phyloP scores from a whole-genome alignment of 2,888 invertebrate genomes.

The Phymatocera aterrima region DNA sequence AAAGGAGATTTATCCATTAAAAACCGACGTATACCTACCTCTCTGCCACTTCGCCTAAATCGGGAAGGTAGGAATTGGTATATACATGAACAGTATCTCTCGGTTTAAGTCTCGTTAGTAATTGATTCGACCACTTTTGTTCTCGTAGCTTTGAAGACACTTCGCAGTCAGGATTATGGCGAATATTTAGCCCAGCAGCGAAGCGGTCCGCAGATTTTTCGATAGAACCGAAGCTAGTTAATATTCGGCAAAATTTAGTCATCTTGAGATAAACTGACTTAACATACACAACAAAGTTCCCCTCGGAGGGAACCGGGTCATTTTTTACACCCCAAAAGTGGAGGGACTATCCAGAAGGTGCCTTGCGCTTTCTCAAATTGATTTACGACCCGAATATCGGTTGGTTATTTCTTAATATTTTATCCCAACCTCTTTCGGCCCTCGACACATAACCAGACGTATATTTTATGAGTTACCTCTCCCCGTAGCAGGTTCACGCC shows the following conservation, averaged over 20 bases:
- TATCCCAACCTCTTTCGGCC: conserved; percentile 8
- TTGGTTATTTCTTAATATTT: conserved; percentile 33
- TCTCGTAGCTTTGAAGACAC: not conserved
- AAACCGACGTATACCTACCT: conserved; percentile 11
- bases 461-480: conserved; percentile 13
- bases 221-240: not conserved
- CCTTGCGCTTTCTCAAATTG: not conserved
- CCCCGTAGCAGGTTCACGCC: not conserved
- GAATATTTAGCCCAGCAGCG: not conserved
- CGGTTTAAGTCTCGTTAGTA: not conserved
- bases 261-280: not conserved
- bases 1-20: not conserved
- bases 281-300: not conserved
- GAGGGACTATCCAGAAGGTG: conserved; percentile 27
- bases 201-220: not conserved
- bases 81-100: not conserved
- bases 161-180: not conserved
- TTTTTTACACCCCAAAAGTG: conserved; percentile 33
- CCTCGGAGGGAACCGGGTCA: not conserved
- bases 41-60: conserved; percentile 6
- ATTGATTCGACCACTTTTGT: conserved; percentile 7
- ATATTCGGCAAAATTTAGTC: not conserved
- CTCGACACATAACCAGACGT: conserved; percentile 28
- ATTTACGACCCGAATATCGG: conserved; percentile 44
- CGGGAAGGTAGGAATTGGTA: not conserved